phyloP scores from a whole-genome alignment of 1,140 invertebrate species.

The Aethina tumida region DNA sequence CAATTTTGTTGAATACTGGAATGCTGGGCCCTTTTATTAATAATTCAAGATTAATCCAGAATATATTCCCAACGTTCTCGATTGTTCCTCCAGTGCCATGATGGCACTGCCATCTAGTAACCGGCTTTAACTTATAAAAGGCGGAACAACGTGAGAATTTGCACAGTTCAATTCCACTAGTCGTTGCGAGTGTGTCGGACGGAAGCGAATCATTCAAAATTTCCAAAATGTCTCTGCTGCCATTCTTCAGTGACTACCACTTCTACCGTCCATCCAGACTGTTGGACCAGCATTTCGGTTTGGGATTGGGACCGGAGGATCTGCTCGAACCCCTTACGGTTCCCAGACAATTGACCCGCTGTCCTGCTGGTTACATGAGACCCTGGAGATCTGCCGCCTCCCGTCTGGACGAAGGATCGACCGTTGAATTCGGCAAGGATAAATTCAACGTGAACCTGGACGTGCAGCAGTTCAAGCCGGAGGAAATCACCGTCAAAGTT shows the following conservation, averaged over 20 bases:
- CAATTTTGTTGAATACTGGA: no score
- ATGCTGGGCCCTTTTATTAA: no score
- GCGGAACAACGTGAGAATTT: no score
- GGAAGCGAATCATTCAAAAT: no score
- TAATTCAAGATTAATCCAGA: no score
- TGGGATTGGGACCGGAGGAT: slow-evolving; percentile 43
- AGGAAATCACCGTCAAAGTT: slow-evolving; percentile 72
- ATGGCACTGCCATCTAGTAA: no score
- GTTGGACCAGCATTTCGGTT: slow-evolving; percentile 50
- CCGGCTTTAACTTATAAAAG: no score
- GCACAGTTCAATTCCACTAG: no score
- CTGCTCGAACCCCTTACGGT: slow-evolving; percentile 35
- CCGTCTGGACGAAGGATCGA: slow-evolving; percentile 34
- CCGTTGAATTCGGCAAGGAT: slow-evolving; percentile 41
- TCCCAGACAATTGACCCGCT: slow-evolving; percentile 17
- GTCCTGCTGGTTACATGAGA: slow-evolving; percentile 38
- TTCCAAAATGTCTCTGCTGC: slow-evolving; percentile 13
- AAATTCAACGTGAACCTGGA: slow-evolving; percentile 64
- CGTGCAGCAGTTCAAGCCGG: slow-evolving; percentile 75
- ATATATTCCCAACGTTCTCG: no score
- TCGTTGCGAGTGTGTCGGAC: no score
- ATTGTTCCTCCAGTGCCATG: no score
- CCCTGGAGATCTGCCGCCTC: slow-evolving; percentile 38
- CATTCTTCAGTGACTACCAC: slow-evolving; percentile 7
- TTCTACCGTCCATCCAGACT: slow-evolving; percentile 38